Conservation (phyloP, 2,888 invertebrate species). For the Petrolisthes manimaculis region DNA sequence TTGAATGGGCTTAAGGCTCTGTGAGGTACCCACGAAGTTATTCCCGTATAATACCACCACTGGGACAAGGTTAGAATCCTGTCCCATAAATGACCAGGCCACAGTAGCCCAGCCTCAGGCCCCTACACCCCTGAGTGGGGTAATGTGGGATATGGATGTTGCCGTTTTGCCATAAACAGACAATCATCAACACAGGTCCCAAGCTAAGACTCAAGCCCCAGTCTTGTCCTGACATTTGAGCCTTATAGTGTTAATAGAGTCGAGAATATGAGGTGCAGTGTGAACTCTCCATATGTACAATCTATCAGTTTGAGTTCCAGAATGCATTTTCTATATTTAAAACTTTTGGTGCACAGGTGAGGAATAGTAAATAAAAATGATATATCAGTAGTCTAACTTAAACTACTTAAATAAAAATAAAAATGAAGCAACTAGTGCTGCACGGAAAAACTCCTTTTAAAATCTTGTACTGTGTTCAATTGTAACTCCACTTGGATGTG, state of each 20-base stretch:
- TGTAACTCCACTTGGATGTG: constrained; percentile 6
- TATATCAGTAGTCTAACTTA: constrained; percentile 16
- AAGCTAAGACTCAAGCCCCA: too few species aligned
- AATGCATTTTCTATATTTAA: constrained; percentile 7
- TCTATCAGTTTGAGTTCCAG: constrained; percentile 4
- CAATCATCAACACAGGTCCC: too few species aligned
- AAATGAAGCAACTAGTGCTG: constrained; percentile 5
- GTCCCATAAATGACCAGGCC: too few species aligned
- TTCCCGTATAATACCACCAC: too few species aligned
- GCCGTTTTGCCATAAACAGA: too few species aligned
- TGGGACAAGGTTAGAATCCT: too few species aligned
- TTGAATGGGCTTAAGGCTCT: too few species aligned
- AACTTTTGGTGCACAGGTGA: constrained; percentile 15
- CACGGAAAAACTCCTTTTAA: not conserved
- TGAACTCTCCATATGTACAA: constrained; percentile 11
- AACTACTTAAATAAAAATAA: not conserved
- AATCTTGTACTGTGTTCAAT: constrained; percentile 18
- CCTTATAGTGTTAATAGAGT: not conserved
- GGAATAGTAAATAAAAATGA: not conserved
- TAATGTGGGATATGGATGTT: too few species aligned
- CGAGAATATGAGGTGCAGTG: constrained; percentile 15
- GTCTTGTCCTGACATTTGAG: too few species aligned
- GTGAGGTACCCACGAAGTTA: too few species aligned
- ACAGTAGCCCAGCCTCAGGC: too few species aligned
- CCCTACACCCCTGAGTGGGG: too few species aligned